Conservation (phyloP, 2,113 vertebrate species). For the Orientallactaga bullata region DNA sequence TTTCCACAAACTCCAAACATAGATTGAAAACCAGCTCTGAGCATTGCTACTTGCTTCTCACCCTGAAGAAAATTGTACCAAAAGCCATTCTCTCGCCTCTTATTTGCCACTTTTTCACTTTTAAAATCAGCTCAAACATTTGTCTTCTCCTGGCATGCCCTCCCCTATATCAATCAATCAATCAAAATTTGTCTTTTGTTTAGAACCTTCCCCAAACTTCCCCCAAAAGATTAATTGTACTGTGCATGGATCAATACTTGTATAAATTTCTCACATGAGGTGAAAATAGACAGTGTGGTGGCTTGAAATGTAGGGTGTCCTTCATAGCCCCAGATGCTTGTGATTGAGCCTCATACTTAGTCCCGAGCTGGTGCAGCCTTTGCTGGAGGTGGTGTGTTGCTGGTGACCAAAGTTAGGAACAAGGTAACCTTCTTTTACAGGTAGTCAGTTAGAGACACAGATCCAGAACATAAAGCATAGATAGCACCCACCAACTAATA, state of each 20-base stretch:
- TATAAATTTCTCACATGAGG: neutral
- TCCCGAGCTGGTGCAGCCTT: neutral
- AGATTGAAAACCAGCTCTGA: neutral
- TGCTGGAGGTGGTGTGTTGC: neutral
- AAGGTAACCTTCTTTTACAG: too few species aligned
- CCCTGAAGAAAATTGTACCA: too few species aligned
- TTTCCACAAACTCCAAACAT: constrained; percentile 25
- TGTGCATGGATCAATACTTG: neutral
- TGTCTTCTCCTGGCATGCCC: too few species aligned
- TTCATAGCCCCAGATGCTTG: too few species aligned
- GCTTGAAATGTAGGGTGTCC: too few species aligned
- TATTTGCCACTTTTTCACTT: neutral
- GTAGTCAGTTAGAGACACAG: too few species aligned
- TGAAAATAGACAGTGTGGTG: neutral
- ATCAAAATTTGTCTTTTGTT: neutral
- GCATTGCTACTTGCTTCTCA: neutral
- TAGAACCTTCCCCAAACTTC: neutral
- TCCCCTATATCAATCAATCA: too few species aligned
- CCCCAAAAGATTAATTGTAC: neutral
- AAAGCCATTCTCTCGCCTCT: neutral
- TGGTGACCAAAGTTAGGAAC: too few species aligned
- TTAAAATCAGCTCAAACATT: neutral
- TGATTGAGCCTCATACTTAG: neutral
- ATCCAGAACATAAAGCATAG: too few species aligned
- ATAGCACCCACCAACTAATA: too few species aligned